Base-by-base conservation (phyloP, 2,888 invertebrate genomes). In the Lasioglossum villosulum region DNA sequence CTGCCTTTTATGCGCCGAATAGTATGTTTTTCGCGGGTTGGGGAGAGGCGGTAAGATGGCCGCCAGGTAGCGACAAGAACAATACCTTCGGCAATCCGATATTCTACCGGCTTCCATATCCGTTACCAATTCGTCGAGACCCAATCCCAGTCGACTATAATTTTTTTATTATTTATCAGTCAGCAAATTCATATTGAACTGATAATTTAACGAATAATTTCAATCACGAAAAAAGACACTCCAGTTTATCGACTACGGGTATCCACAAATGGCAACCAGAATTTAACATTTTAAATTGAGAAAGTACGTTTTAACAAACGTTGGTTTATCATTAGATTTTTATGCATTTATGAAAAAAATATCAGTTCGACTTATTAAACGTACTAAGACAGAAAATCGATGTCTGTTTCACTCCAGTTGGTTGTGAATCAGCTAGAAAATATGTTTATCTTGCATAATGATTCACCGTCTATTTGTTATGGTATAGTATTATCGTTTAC, bases 41-140 rank as follows among this genome's bases (percentile, higher is more conserved):
- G 80, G 74, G 80, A 81, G 73, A 78, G 59, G n/a, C 56, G 52
- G 72, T 78, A 86, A 86, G 34, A 86, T 86, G 86, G 86, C 86
- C 48, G 80, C 73, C 71, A 52, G 23, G 34, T 78, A 84, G 71
- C 52, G 63, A 83, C 70, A 74, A 78, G 56, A 84, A 84, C 30
- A 70, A 75, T 63, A n/a, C 6, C 2, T 5, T 19, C 63, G 16
- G 19, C 16, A 63, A 63, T 63, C 8, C 30, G 63, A 63, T 63
- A 63, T 63, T 63, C 63, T 6, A 4, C 19, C 30, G 30, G 63
- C 2, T 63, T 63, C 63, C 6, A 63, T 63, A 63, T 63, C 19
- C 8, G 16, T 63, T 63, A 63, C 30, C 23, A 23, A 66, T 34
- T 66, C 63, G 5, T 30, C 27, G 27, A 30, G 63, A n/a, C 1